These are phyloP conservation scores for Dysidea cf. avara DNA, from an alignment of 37 sponge, comb jelly and placozoan species.

Conservation along the genomic window DNA sequence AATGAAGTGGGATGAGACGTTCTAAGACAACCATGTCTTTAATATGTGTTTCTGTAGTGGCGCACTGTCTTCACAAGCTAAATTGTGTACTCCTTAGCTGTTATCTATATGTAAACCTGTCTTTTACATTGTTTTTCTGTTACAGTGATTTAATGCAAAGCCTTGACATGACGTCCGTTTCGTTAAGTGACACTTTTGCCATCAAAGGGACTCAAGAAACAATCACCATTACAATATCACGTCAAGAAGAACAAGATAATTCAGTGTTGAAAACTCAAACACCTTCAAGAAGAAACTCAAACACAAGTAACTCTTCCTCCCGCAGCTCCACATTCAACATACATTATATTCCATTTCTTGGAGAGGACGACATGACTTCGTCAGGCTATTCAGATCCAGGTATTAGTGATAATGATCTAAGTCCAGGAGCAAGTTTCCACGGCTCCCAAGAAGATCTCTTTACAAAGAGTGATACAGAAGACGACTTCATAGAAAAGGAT, in stretches of 20 bases:
- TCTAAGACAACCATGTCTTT: too few relatives aligned
- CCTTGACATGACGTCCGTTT: not conserved
- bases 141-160: not conserved
- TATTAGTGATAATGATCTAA: conserved; percentile 40
- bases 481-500: conserved; percentile 38
- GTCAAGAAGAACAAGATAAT: not conserved
- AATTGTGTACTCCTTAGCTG: too few relatives aligned
- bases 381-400: conserved; percentile 23
- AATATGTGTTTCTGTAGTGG: too few relatives aligned
- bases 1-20: too few relatives aligned
- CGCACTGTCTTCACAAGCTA: too few relatives aligned
- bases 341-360: too few relatives aligned
- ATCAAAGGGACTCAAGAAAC: conserved; percentile 1
- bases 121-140: too few relatives aligned
- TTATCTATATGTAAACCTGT: too few relatives aligned
- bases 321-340: too few relatives aligned
- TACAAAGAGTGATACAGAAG: conserved; percentile 6
- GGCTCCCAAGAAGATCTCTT: conserved; percentile 11
- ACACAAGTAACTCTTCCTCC: too few relatives aligned
- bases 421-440: conserved; percentile 49
- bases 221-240: too few relatives aligned
- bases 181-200: conserved; percentile 1
- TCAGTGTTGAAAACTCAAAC: not conserved
- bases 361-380: conserved; percentile 40
- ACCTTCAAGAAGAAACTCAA: not conserved